phyloP scores from a whole-genome alignment of 2,113 vertebrate species.

The Hemichromis elongatus region DNA sequence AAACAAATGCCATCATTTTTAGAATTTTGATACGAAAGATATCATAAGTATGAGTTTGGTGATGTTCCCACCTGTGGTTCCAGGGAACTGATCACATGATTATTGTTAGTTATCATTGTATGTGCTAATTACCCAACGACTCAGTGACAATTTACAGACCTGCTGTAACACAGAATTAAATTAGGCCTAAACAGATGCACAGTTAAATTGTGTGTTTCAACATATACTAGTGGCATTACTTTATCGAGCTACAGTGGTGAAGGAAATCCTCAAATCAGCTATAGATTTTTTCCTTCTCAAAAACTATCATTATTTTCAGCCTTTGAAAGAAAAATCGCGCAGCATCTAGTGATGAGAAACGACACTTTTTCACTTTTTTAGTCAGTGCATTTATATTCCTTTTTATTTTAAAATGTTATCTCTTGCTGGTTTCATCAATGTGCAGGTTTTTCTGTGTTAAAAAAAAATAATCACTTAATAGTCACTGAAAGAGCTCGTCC shows the following conservation, averaged over 20 bases:
- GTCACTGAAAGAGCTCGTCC: background rate
- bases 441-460: background rate
- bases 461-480: background rate
- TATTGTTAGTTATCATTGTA: background rate
- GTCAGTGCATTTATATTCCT: background rate
- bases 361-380: background rate
- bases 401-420: background rate
- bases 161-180: background rate
- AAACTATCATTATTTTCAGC: background rate
- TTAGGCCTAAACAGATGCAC: background rate
- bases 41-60: background rate
- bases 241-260: background rate
- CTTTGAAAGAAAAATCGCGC: background rate
- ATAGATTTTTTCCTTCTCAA: background rate
- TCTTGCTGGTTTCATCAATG: background rate
- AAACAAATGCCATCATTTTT: background rate
- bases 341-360: background rate
- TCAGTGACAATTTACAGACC: accelerated
- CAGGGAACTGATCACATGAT: background rate
- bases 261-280: background rate
- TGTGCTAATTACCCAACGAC: background rate
- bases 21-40: background rate
- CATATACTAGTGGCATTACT: background rate
- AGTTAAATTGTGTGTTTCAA: background rate
- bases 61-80: too few relatives aligned